Evolutionary conservation across 2,797 vertebrate genomes (phyloP).

Genomic region (Natrix natrix): DNA sequence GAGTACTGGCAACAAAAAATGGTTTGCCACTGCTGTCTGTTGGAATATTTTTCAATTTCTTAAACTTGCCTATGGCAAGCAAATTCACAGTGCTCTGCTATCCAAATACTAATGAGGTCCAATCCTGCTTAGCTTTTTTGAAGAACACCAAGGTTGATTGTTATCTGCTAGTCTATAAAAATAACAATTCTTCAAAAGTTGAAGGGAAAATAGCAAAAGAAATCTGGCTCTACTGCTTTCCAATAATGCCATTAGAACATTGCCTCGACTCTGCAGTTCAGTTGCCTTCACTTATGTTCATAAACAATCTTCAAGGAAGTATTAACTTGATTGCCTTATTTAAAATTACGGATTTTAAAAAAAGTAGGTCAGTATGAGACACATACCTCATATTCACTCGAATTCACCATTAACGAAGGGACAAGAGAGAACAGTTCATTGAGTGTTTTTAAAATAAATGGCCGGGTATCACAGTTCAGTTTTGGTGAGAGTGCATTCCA

Average conservation of each 20-base stretch:
- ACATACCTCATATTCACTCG: conserved; percentile 86
- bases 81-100: background rate
- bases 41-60: background rate
- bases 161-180: background rate
- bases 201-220: background rate
- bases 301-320: background rate
- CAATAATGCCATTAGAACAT: background rate
- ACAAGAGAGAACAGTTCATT: conserved; percentile 87
- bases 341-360: background rate
- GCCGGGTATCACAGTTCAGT: conserved; percentile 82
- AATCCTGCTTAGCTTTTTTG: background rate
- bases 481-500: conserved; percentile 87
- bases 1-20: background rate
- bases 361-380: background rate
- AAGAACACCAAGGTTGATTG: background rate
- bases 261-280: background rate
- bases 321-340: background rate
- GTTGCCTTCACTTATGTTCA: background rate
- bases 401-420: conserved; percentile 83
- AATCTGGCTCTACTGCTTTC: background rate
- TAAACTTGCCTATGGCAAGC: background rate
- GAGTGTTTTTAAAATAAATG: conserved; percentile 80
- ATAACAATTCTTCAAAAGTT: background rate
- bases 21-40: background rate
- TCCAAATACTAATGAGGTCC: background rate